These are phyloP conservation scores for Leiothrix lutea DNA, from an alignment of 2,113 vertebrate species.

Conservation along the genomic window DNA sequence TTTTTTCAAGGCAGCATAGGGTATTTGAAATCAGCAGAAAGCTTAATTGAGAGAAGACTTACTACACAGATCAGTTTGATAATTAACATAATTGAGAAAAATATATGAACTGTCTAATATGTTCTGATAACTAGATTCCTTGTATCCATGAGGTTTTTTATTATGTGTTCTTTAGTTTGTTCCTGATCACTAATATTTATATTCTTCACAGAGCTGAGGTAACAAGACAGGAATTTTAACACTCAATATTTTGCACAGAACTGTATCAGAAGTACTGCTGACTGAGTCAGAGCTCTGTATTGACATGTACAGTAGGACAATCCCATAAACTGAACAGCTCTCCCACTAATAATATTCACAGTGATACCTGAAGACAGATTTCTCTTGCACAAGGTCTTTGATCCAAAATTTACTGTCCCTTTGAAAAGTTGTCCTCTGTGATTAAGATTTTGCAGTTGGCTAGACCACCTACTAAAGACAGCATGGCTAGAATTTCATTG, in stretches of 20 bases:
- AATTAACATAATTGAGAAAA: background rate
- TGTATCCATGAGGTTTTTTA: background rate
- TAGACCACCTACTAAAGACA: background rate
- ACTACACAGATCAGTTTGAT: background rate
- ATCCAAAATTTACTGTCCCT: background rate
- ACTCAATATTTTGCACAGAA: background rate
- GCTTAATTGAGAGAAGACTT: background rate
- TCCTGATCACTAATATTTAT: background rate
- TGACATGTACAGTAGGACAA: background rate
- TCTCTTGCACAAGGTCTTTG: background rate
- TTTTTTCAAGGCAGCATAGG: background rate
- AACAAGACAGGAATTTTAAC: background rate
- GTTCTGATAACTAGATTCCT: background rate
- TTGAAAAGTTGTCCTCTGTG: background rate
- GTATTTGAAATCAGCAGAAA: background rate
- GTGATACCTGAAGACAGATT: background rate
- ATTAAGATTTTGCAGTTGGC: background rate
- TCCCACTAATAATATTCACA: background rate
- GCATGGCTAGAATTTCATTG: background rate
- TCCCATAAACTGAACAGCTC: background rate
- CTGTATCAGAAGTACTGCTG: background rate
- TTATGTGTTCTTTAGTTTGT: background rate
- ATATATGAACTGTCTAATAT: fast-evolving
- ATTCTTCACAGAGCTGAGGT: background rate
- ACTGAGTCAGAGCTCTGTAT: background rate